These are phyloP conservation scores for Bagarius yarrelli DNA, from an alignment of 2,113 vertebrate species.

Conservation along the genomic window DNA sequence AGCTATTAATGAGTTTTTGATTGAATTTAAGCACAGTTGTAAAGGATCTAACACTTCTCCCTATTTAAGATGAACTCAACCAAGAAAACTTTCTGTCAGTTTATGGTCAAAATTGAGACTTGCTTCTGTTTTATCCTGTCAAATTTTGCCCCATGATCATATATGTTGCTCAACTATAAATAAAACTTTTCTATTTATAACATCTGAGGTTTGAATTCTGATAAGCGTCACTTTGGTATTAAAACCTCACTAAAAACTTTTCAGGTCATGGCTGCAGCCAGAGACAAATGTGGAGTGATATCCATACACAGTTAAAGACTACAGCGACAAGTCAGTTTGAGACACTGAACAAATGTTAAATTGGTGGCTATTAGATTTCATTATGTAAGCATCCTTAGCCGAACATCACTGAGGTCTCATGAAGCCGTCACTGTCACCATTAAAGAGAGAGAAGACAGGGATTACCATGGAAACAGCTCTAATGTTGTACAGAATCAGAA, in stretches of 20 bases:
- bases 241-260: not conserved
- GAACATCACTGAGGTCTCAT: conserved; percentile 58
- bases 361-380: not conserved
- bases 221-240: not conserved
- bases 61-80: too few species aligned
- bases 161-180: not conserved
- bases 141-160: not conserved
- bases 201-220: not conserved
- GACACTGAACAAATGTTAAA: conserved; percentile 1
- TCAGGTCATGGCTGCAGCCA: not conserved
- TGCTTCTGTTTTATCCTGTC: not conserved
- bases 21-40: too few species aligned
- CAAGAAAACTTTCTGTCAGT: too few species aligned
- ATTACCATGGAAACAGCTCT: conserved; percentile 91
- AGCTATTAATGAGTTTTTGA: not conserved
- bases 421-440: conserved; percentile 79
- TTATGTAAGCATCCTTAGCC: not conserved
- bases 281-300: not conserved
- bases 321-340: not conserved
- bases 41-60: too few species aligned
- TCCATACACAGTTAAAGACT: not conserved
- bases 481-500: conserved; percentile 84
- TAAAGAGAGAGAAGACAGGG: conserved; percentile 48
- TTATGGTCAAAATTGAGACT: not conserved
- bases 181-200: not conserved